Percentiles rank a stretch among this genome's conserved stretches.
phyloP scores from a whole-genome alignment of 2,888 invertebrate genomes.

The Zaprionus bogoriensis region DNA sequence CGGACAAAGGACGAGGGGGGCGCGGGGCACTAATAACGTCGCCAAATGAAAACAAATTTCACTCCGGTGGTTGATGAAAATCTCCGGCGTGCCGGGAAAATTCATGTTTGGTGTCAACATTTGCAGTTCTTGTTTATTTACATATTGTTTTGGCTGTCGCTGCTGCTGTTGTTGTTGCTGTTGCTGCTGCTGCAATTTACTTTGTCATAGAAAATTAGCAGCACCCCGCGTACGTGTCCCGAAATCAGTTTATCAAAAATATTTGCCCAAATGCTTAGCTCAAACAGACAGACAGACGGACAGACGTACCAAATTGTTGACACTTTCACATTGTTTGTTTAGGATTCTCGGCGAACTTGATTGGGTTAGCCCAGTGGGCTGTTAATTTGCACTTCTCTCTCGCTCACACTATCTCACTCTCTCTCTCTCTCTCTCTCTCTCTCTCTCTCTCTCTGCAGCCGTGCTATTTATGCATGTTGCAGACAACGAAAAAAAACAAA shows the following conservation, averaged over 20 bases:
- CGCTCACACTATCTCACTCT: too few relatives aligned
- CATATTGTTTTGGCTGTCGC: slow-evolving; percentile 10
- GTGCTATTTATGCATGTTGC: slow-evolving; percentile 3
- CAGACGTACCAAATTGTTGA: slow-evolving; percentile 51
- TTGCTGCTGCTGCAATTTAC: slow-evolving; percentile 12
- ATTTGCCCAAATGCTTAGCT: slow-evolving; percentile 69
- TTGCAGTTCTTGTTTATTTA: slow-evolving; percentile 63
- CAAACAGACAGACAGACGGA: slow-evolving; percentile 17
- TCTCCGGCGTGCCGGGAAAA: slow-evolving; percentile 17
- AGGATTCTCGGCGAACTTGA: slow-evolving; percentile 36
- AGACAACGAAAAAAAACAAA: background rate
- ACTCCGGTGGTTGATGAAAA: slow-evolving; percentile 50
- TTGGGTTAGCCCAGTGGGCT: slow-evolving; percentile 28
- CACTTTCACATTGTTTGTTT: slow-evolving; percentile 63
- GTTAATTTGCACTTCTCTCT: slow-evolving; percentile 32
- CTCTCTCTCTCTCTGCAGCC: background rate
- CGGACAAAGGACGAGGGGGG: background rate
- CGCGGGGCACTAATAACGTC: slow-evolving; percentile 35
- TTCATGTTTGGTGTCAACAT: slow-evolving; percentile 56
- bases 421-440: background rate
- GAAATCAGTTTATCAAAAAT: slow-evolving; percentile 72
- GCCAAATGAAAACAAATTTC: slow-evolving; percentile 37
- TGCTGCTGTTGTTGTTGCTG: background rate
- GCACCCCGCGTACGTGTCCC: slow-evolving; percentile 38
- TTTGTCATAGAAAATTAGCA: slow-evolving; percentile 64